Percentiles rank a stretch among this genome's conserved stretches.
Conservation (phyloP, 2,888 invertebrate species). For the Ormyrus rosae region DNA sequence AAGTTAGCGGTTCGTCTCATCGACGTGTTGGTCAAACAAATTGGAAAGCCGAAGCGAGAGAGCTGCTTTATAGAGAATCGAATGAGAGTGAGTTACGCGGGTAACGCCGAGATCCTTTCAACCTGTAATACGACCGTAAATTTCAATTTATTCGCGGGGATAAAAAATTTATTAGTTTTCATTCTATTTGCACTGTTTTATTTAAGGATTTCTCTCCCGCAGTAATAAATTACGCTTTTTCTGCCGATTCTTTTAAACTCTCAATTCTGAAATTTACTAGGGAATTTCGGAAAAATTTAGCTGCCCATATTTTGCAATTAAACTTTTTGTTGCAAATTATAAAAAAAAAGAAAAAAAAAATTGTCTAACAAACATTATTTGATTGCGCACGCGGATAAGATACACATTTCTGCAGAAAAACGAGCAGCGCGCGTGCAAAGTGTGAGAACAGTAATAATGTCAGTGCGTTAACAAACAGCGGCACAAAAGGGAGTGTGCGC, state of each 20-base stretch:
- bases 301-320: too few species aligned
- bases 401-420: neutral
- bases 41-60: conserved; percentile 37
- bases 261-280: too few species aligned
- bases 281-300: too few species aligned
- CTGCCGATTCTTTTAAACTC: too few species aligned
- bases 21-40: conserved; percentile 44
- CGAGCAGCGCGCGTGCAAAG: neutral
- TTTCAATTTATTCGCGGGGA: conserved; percentile 38
- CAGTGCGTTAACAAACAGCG: neutral
- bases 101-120: neutral
- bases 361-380: too few species aligned
- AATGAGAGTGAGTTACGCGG: conserved; percentile 11
- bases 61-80: conserved; percentile 9
- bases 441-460: conserved; percentile 32
- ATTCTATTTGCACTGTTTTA: too few species aligned
- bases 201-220: too few species aligned
- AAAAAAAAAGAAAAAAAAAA: too few species aligned
- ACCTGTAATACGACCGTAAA: conserved; percentile 33
- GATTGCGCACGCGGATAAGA: neutral
- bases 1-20: conserved; percentile 27
- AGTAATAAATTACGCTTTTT: too few species aligned
- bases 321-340: too few species aligned
- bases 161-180: neutral
- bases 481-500: conserved; percentile 21